These are phyloP conservation scores for Serranus cabrilla DNA, from an alignment of 2,797 vertebrate genomes.

Conservation along the genomic window DNA sequence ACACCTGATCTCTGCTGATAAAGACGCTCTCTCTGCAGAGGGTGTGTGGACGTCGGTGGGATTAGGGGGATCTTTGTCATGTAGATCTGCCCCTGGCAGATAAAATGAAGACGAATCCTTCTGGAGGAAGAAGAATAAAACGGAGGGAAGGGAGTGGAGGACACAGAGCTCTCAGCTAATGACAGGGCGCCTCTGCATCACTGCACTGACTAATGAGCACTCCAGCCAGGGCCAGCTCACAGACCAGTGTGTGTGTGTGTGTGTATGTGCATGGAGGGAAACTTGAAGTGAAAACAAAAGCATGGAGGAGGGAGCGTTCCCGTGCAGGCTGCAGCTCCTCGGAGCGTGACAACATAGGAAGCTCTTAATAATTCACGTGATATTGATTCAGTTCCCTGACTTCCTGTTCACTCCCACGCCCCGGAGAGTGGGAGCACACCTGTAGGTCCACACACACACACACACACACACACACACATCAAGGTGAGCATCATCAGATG, in stretches of 20 bases:
- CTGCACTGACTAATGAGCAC: constrained; percentile 98
- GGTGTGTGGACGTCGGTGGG: constrained; percentile 76
- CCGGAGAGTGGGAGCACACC: constrained; percentile 66
- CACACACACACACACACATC: no score
- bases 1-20: constrained; percentile 75
- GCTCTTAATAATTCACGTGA: constrained; percentile 91
- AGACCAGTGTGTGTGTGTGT: no score
- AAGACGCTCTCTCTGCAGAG: constrained; percentile 68
- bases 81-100: constrained; percentile 79
- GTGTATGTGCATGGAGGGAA: constrained; percentile 24
- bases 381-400: constrained; percentile 89
- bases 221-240: constrained; percentile 85
- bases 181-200: constrained; percentile 98
- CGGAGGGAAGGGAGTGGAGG: constrained; percentile 75
- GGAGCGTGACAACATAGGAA: constrained; percentile 88
- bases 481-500: no score
- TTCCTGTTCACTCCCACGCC: constrained; percentile 70
- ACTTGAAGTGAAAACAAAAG: constrained; percentile 62
- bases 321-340: constrained; percentile 61
- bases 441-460: no score
- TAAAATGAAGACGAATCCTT: constrained; percentile 76
- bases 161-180: constrained; percentile 92
- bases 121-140: constrained; percentile 68
- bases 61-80: constrained; percentile 80
- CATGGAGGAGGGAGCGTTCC: constrained; percentile 14